Conservation (phyloP, 2,113 vertebrate species). For the Uria aalge region DNA sequence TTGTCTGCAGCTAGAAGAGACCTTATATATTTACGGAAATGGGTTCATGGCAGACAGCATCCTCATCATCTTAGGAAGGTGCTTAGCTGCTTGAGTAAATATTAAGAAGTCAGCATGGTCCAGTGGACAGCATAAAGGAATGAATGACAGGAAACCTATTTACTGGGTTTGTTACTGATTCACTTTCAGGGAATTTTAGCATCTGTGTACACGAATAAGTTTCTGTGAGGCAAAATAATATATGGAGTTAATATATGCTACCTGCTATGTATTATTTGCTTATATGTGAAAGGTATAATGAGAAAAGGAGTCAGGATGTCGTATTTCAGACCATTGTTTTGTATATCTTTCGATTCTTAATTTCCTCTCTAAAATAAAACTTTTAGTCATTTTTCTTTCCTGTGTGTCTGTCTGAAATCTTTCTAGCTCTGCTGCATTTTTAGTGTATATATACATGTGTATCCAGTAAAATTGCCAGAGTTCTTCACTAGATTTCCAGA, state of each 20-base stretch:
- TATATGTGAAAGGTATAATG: not conserved
- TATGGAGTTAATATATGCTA: not conserved
- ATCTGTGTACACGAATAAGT: not conserved
- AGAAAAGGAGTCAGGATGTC: not conserved
- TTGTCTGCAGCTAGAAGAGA: not conserved
- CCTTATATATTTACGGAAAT: not conserved
- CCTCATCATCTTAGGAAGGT: not conserved
- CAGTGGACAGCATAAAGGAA: not conserved
- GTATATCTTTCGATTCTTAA: not conserved
- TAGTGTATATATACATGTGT: not conserved
- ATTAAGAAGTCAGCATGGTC: not conserved
- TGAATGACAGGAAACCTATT: not conserved
- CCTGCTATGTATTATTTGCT: not conserved
- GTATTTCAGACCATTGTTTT: not conserved
- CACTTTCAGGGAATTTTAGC: not conserved
- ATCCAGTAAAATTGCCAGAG: not conserved
- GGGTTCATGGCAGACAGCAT: not conserved
- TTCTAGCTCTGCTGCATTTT: not conserved
- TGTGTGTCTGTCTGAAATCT: not conserved
- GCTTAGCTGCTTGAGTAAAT: not conserved
- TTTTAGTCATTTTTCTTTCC: not conserved
- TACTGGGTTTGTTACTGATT: not conserved
- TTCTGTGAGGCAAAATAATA: not conserved
- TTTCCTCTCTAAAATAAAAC: not conserved
- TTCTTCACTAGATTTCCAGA: not conserved